Evolutionary conservation across 2,888 invertebrate species (phyloP).

Genomic region (Tachina lurida): DNA sequence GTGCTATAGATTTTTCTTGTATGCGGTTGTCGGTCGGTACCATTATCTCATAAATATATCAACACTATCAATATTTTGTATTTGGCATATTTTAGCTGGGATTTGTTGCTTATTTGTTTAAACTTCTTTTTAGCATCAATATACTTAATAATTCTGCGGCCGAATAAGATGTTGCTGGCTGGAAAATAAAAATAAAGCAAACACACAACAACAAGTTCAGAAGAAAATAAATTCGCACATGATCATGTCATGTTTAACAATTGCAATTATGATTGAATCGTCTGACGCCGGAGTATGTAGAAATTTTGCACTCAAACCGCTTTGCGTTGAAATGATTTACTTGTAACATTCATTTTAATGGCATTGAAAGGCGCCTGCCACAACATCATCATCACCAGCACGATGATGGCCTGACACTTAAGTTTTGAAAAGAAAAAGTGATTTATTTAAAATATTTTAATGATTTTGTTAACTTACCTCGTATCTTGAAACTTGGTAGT

Average conservation of each 20-base stretch:
- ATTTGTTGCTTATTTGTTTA: conserved; percentile 67
- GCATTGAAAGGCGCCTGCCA: conserved; percentile 64
- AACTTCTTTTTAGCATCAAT: conserved; percentile 25
- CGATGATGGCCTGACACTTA: conserved; percentile 16
- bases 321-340: conserved; percentile 67
- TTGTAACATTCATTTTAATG: conserved; percentile 65
- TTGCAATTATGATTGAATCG: conserved; percentile 72
- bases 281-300: conserved; percentile 65
- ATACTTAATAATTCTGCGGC: conserved; percentile 20
- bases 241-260: conserved; percentile 71
- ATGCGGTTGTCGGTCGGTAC: conserved; percentile 58
- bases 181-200: conserved; percentile 10
- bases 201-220: conserved; percentile 23
- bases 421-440: background rate
- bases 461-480: conserved; percentile 29
- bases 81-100: conserved; percentile 56
- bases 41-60: conserved; percentile 73
- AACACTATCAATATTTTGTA: conserved; percentile 68
- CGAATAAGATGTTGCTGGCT: conserved; percentile 60
- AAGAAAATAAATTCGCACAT: conserved; percentile 72
- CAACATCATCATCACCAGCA: conserved; percentile 24
- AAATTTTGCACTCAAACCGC: conserved; percentile 45
- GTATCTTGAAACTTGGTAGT: background rate
- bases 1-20: conserved; percentile 19
- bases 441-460: background rate